Evolutionary conservation across 1,140 invertebrate genomes (phyloP), one percentile per base, ranked within the genome.

Genomic region (Bombus confusus): DNA sequence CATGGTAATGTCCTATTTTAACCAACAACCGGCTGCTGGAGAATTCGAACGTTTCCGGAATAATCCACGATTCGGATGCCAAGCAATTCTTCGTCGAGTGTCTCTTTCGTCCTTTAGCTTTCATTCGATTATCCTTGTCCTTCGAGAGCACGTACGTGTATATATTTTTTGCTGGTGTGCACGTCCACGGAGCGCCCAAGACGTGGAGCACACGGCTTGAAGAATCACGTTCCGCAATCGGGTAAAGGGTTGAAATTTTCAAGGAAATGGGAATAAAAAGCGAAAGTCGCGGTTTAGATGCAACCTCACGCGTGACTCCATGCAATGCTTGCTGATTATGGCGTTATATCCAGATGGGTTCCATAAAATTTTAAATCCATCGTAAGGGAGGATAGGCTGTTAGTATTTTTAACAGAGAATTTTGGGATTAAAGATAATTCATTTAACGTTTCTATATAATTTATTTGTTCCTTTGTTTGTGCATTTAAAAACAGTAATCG

Each of bases 1-100:
- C 90, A 93, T 92, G 87, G 90, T 91, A 93, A 92, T 92, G 87
- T 37, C 80, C 90, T 90, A 83, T 88, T 92, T 91, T 87, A 80
- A 84, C 84, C 79, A 80, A 71, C 80, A 62, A 83, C 74, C 78
- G 64, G 68, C 66, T 43, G 76, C 66, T 83, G 85, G 39, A n/a
- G 59, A 22, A 75, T 37, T 28, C 41, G 43, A 52, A 86, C 74
- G 80, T 41, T 83, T 79, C 87, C 43, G 18, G 59, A 86, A 80
- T 69, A 80, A 74, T 66, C 66, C 37, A 43, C 69, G 41, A 59
- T 41, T 71, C 43, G 8, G 22, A 39, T 37, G 39, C 52, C 18
- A 13, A 18, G n/a, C 47, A 28, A 52, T 41, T 62, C 59, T 71
- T 25, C 22, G 39, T 83, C 66, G 62, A 62, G 59, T 75, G 34